These are phyloP conservation scores for Helicolenus hilgendorfi DNA, from an alignment of 2,797 vertebrate genomes.

Conservation along the genomic window DNA sequence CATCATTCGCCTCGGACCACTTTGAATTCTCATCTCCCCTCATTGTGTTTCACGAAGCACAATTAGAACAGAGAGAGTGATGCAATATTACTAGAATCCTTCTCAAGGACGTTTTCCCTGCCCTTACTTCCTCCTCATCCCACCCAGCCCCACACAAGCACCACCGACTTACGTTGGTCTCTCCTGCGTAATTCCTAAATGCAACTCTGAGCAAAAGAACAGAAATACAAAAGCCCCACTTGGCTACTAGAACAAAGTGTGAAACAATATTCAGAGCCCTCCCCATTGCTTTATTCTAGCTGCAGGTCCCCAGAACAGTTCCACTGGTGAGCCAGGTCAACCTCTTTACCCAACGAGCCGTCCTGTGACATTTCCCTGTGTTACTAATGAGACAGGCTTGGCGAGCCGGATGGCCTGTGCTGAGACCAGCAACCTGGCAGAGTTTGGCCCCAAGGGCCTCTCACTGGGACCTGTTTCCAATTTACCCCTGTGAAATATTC, in stretches of 20 bases:
- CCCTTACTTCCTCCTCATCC: constrained; percentile 2
- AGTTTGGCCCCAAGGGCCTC: constrained; percentile 71
- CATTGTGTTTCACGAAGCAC: constrained; percentile 50
- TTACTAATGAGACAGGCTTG: constrained; percentile 86
- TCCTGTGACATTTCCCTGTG: constrained; percentile 74
- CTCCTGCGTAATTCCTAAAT: neutral
- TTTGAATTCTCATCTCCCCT: constrained; percentile 66
- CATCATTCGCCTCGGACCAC: constrained; percentile 45
- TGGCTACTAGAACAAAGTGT: neutral
- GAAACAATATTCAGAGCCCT: constrained; percentile 21
- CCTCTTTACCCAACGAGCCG: constrained; percentile 65
- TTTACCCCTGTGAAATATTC: constrained; percentile 75
- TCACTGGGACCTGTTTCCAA: constrained; percentile 59
- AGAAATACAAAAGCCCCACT: constrained; percentile 20
- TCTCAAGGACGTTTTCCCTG: constrained; percentile 52
- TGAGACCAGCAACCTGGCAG: constrained; percentile 82
- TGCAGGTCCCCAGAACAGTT: constrained; percentile 43
- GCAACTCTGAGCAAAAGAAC: constrained; percentile 1
- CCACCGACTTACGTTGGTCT: neutral
- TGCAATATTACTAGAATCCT: constrained; percentile 51
- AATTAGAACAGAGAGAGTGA: constrained; percentile 63
- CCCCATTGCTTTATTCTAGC: constrained; percentile 21
- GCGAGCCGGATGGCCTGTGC: constrained; percentile 55
- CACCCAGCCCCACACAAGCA: neutral
- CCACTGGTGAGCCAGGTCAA: constrained; percentile 64